phyloP scores from a whole-genome alignment of 2,888 invertebrate genomes.

The Syrphus vitripennis region DNA sequence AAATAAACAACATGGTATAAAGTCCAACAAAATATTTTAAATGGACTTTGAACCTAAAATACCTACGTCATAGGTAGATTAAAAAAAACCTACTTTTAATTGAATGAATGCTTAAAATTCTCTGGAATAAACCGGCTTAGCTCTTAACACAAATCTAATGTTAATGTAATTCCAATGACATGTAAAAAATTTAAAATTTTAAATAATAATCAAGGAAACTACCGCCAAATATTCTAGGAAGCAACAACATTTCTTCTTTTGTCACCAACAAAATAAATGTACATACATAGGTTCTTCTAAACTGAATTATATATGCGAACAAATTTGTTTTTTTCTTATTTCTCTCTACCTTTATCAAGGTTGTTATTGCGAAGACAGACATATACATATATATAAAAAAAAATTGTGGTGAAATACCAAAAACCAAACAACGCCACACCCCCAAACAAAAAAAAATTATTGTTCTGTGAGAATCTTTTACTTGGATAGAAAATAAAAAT shows the following conservation, averaged over 20 bases:
- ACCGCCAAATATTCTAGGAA: not conserved
- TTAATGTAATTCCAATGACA: not conserved
- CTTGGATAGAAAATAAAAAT: not conserved
- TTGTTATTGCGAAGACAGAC: not conserved
- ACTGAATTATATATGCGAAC: not conserved
- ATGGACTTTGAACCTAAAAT: slow-evolving; percentile 6
- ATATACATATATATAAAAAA: not conserved
- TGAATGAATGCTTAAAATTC: not conserved
- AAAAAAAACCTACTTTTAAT: not conserved
- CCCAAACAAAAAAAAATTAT: not conserved
- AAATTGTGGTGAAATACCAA: slow-evolving; percentile 18
- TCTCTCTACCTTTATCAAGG: not conserved
- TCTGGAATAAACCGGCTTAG: not conserved
- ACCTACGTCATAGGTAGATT: not conserved
- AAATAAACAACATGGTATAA: not conserved
- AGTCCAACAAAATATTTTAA: not conserved
- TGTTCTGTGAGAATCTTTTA: not conserved
- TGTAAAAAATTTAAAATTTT: not conserved
- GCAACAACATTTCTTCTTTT: not conserved
- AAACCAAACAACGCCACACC: not conserved
- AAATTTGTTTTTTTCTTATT: not conserved
- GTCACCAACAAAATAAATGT: not conserved
- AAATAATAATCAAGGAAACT: not conserved
- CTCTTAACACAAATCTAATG: not conserved
- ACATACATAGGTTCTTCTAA: not conserved